phyloP scores from a whole-genome alignment of 1,140 invertebrate genomes.

The Rhizoglyphus robini region DNA sequence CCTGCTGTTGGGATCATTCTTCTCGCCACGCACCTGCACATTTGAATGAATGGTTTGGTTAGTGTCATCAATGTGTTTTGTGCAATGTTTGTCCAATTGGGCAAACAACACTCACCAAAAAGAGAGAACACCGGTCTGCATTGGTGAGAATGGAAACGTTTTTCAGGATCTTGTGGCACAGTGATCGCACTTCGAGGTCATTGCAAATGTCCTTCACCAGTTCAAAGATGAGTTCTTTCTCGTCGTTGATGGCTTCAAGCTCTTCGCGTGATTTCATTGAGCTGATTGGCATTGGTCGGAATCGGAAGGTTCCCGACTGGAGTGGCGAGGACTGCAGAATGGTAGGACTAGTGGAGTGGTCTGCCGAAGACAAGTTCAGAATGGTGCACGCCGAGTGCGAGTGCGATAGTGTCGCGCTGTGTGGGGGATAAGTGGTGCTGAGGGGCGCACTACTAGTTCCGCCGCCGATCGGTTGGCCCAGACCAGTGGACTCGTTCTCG shows the following conservation, averaged over 20 bases:
- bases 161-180: slow-evolving; percentile 91
- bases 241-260: slow-evolving; percentile 62
- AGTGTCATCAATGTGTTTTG: not conserved
- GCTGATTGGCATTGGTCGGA: not conserved
- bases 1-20: slow-evolving; percentile 20
- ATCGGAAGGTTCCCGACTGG: not conserved
- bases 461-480: no score
- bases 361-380: not conserved
- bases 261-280: slow-evolving; percentile 63
- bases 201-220: slow-evolving; percentile 93
- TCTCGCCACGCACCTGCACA: slow-evolving; percentile 26
- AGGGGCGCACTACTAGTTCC: no score
- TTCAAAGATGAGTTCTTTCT: slow-evolving; percentile 88
- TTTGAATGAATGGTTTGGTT: not conserved
- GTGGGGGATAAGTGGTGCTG: no score
- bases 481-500: no score
- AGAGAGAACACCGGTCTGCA: slow-evolving; percentile 80
- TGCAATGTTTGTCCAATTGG: not conserved
- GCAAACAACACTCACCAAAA: slow-evolving; percentile 54
- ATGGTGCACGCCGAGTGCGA: not conserved
- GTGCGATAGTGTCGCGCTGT: no score
- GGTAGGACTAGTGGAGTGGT: not conserved
- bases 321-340: not conserved
- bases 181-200: slow-evolving; percentile 75
- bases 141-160: slow-evolving; percentile 81